A percentile compares a stretch with the other conserved stretches of the same genome.
Evolutionary conservation across 2,797 vertebrate genomes (phyloP).

Genomic region (Eurystomus glaucurus): DNA sequence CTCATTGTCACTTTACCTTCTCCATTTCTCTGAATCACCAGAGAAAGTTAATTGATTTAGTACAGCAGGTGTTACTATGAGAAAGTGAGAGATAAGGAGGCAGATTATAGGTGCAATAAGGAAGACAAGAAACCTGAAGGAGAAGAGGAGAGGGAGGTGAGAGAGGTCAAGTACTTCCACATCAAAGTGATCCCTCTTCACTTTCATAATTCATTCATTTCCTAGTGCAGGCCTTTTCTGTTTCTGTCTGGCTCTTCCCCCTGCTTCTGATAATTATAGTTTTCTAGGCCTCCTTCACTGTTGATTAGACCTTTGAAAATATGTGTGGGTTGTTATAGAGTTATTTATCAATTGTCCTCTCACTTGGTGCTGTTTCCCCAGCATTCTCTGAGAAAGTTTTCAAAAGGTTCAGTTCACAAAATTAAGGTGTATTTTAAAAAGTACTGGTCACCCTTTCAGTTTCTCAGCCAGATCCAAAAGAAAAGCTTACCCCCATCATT

Average conservation of each 20-base stretch:
- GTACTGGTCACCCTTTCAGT: background rate
- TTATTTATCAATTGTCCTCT: background rate
- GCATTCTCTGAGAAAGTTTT: background rate
- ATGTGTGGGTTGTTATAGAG: background rate
- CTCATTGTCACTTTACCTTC: background rate
- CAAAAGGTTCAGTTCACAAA: background rate
- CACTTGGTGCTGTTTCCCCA: background rate
- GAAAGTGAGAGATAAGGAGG: background rate
- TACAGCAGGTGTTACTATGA: background rate
- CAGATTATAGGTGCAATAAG: background rate
- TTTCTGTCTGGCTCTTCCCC: background rate
- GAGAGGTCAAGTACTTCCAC: background rate
- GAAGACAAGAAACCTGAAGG: background rate
- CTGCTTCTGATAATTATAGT: background rate
- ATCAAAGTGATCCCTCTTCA: background rate
- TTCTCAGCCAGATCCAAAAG: background rate
- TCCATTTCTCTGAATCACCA: background rate
- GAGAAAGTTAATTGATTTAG: background rate
- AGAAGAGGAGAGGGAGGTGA: background rate
- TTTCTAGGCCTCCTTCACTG: background rate
- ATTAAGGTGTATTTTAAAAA: background rate
- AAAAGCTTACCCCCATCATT: background rate
- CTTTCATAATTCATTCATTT: background rate
- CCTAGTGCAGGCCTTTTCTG: background rate
- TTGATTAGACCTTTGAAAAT: background rate